phyloP scores from a whole-genome alignment of 2,797 vertebrate genomes.

The Valencia hispanica region DNA sequence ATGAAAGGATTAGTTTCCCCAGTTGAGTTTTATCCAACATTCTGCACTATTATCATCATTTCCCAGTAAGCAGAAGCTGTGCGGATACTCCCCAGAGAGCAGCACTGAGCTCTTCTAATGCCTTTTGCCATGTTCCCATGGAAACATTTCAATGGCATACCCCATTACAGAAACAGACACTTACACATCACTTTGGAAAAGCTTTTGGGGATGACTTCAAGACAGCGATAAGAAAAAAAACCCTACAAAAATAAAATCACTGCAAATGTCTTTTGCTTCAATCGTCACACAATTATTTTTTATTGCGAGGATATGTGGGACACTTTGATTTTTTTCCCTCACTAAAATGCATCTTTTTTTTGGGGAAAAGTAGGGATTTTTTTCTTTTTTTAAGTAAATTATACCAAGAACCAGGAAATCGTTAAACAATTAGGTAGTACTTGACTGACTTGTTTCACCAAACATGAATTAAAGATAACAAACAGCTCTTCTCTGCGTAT shows the following conservation, averaged over 20 bases:
- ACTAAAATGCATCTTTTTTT: background rate
- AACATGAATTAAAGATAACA: conserved; percentile 63
- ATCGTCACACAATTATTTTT: conserved; percentile 44
- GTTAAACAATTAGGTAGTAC: conserved; percentile 21
- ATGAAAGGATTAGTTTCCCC: conserved; percentile 61
- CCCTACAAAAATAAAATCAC: conserved; percentile 17
- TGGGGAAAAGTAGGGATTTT: background rate
- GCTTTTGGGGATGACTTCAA: conserved; percentile 66
- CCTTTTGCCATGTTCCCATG: conserved; percentile 80
- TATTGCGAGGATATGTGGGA: conserved; percentile 5
- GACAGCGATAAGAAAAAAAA: conserved; percentile 24
- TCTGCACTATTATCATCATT: conserved; percentile 75
- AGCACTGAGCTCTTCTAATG: conserved; percentile 74
- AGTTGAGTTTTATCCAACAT: conserved; percentile 75
- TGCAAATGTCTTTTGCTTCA: conserved; percentile 35
- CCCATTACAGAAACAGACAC: conserved; percentile 80
- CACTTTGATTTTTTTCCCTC: conserved; percentile 2
- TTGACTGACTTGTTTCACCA: conserved; percentile 63
- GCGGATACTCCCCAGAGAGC: conserved; percentile 78
- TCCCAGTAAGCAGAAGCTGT: conserved; percentile 78
- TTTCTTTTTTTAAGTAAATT: background rate
- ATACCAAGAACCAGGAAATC: conserved; percentile 4
- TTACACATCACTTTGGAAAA: conserved; percentile 75
- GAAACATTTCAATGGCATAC: conserved; percentile 79
- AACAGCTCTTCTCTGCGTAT: conserved; percentile 48